Evolutionary conservation across 2,113 vertebrate species (phyloP), one percentile per base, ranked within the genome.

Genomic region (Piprites chloris): DNA sequence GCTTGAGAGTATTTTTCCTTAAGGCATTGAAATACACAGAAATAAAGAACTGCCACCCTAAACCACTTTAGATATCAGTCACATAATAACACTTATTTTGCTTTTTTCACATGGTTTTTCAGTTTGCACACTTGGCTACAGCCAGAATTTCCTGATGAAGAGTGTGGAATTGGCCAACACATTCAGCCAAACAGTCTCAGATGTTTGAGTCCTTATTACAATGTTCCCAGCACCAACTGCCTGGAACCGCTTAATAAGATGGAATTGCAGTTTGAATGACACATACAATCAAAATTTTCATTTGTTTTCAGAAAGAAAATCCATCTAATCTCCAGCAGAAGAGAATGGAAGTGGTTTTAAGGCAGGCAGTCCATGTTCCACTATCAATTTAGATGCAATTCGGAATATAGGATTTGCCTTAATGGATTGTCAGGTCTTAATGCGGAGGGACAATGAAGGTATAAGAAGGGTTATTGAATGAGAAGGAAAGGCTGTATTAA

Each of bases 251-350:
- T 93, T 95, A 96, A 94, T 93, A 95, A 95, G 84, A 87, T 23
- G 79, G 80, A 93, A 96, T 75, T 95, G 85, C 35, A 11, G 71
- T 66, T 89, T 96, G 93, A 97, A 92, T 94, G 90, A 83, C 90
- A 93, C 55, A 76, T 61, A 87, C 63, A 91, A 96, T 96, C 83
- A 97, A 95, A 71, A 92, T 89, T 92, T 86, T 94, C 94, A 90
- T 92, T 94, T 95, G 55, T 95, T 94, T 95, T 72, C 72, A 24
- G 85, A 76, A 77, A 71, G 69, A 77, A 85, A 92, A 94, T 55
- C 92, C 85, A 58, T 91, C 85, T 95, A 67, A 93, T 82, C 65
- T 85, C 62, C 66, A 85, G 74, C 69, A 87, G 80, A 85, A 96
- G 44, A 78, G 88, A 93, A 89, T 56, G 82, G 78, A 94, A 91